Evolutionary conservation across 2,888 invertebrate species (phyloP).

Genomic region (Pristionchus maxplancki): DNA sequence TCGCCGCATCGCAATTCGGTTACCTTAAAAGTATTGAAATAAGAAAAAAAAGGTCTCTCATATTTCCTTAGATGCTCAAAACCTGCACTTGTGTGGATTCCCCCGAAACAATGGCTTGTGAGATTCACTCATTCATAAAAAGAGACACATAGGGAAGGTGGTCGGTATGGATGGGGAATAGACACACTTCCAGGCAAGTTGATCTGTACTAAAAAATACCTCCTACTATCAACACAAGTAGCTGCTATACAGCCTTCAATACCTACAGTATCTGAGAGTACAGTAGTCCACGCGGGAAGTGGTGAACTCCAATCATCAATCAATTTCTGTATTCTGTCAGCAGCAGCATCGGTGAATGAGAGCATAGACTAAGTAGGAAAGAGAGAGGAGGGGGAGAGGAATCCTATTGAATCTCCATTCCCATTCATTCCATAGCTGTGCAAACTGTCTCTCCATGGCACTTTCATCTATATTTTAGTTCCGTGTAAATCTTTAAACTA

Average conservation of each 20-base stretch:
- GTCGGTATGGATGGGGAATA: too few relatives aligned
- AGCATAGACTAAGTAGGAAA: neutral
- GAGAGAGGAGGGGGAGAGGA: neutral
- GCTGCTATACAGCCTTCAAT: too few relatives aligned
- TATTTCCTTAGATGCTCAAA: too few relatives aligned
- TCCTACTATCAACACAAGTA: neutral
- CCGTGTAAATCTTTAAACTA: neutral
- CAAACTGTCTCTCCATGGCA: neutral
- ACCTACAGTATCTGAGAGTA: conserved; percentile 48
- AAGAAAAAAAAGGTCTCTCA: too few relatives aligned
- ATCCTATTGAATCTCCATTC: neutral
- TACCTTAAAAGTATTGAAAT: conserved; percentile 56
- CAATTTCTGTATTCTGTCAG: conserved; percentile 36
- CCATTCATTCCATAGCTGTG: conserved; percentile 20
- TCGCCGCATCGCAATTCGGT: conserved; percentile 68
- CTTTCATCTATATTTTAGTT: neutral
- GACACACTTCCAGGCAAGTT: too few relatives aligned
- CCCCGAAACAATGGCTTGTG: too few relatives aligned
- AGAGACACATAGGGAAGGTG: too few relatives aligned
- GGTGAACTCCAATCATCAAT: conserved; percentile 20
- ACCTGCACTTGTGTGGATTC: too few relatives aligned
- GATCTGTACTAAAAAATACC: too few relatives aligned
- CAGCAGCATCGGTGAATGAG: conserved; percentile 36
- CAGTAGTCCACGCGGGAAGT: conserved; percentile 38
- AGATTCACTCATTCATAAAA: too few relatives aligned